These are phyloP conservation scores for Plestiodon gilberti DNA, from an alignment of 2,113 vertebrate species.

Conservation along the genomic window DNA sequence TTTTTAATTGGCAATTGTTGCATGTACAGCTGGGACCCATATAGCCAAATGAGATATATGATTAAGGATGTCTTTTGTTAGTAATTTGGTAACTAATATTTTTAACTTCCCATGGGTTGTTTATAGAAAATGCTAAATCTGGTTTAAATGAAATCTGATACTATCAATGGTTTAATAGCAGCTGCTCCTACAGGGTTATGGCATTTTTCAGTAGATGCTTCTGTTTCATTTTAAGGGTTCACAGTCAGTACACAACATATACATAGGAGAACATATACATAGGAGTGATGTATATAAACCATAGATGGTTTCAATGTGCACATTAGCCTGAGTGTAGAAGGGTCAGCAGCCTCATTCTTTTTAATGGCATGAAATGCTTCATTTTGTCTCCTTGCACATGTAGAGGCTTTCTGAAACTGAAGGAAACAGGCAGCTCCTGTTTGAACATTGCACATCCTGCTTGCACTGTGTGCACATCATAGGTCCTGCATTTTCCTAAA, in stretches of 20 bases:
- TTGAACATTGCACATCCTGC: neutral
- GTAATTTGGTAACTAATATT: conserved; percentile 83
- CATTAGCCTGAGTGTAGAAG: neutral
- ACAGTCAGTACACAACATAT: conserved; percentile 65
- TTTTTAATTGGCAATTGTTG: neutral
- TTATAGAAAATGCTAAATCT: conserved; percentile 82
- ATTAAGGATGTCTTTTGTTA: conserved; percentile 81
- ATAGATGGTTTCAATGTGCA: neutral
- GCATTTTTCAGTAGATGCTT: conserved; percentile 80
- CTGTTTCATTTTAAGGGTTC: conserved; percentile 75
- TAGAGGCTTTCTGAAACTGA: neutral
- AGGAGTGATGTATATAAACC: too few relatives aligned
- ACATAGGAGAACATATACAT: conserved; percentile 6
- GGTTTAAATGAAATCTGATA: conserved; percentile 86
- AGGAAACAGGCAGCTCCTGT: neutral
- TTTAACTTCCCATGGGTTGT: conserved; percentile 81
- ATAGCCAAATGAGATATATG: conserved; percentile 81
- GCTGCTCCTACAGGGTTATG: conserved; percentile 78
- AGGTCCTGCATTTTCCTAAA: neutral
- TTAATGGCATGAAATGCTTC: neutral
- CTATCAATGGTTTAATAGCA: conserved; percentile 82
- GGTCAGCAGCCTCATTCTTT: neutral
- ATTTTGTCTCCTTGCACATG: neutral
- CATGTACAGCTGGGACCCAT: conserved; percentile 59
- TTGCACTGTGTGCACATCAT: neutral